These are phyloP conservation scores for Muscicapa comitata DNA, from an alignment of 2,797 vertebrate species.

Conservation along the genomic window DNA sequence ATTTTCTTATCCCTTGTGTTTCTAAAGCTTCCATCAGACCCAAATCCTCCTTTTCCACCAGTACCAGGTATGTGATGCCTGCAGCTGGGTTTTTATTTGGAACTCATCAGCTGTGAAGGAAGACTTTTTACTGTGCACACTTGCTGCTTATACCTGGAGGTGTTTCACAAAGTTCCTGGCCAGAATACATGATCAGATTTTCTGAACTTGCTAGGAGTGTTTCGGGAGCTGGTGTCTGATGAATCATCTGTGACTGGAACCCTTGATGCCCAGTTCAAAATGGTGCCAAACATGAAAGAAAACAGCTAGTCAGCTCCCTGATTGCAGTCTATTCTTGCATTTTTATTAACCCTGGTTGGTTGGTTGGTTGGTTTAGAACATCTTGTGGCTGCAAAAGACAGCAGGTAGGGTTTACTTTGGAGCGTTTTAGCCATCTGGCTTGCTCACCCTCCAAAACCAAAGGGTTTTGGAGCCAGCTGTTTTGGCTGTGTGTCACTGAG, in stretches of 20 bases:
- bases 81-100: neutral
- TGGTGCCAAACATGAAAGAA: neutral
- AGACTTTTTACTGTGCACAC: neutral
- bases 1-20: neutral
- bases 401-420: neutral
- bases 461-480: neutral
- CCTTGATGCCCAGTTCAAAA: neutral
- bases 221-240: neutral
- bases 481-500: neutral
- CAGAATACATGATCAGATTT: neutral
- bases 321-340: neutral
- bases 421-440: neutral
- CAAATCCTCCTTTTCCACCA: neutral
- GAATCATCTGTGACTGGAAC: neutral
- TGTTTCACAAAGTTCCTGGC: neutral
- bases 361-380: neutral
- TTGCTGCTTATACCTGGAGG: neutral
- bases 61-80: neutral
- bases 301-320: neutral
- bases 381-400: neutral
- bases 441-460: neutral
- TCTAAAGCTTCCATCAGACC: neutral
- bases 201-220: neutral
- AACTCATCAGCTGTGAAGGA: neutral
- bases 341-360: neutral